These are phyloP conservation scores for Thyatira batis DNA, from an alignment of 2,888 invertebrate genomes.

Conservation along the genomic window DNA sequence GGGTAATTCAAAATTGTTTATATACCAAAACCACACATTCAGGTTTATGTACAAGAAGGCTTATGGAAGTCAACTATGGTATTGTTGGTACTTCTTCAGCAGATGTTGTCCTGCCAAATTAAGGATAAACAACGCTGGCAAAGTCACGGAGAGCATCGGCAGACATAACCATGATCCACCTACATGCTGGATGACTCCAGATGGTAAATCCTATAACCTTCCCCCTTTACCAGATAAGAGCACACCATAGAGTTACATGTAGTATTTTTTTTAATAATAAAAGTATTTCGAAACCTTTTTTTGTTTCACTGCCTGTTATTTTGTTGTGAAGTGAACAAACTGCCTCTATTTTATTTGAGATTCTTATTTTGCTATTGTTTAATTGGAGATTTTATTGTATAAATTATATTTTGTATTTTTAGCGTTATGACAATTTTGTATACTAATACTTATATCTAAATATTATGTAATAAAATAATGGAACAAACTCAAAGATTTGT, in stretches of 20 bases:
- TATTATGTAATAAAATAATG: not conserved
- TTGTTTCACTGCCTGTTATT: constrained; percentile 31
- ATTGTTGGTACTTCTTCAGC: constrained; percentile 79
- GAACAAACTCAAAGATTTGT: constrained; percentile 1
- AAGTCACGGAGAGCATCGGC: constrained; percentile 75
- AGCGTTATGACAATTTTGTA: constrained; percentile 20
- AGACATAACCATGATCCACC: constrained; percentile 76
- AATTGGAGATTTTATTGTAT: constrained; percentile 21
- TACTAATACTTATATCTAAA: not conserved
- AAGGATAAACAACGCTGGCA: constrained; percentile 71
- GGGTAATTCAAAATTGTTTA: constrained; percentile 76
- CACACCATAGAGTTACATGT: constrained; percentile 31
- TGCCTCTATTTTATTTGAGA: constrained; percentile 49
- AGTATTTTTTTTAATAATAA: constrained; percentile 31
- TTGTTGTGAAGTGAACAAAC: constrained; percentile 39
- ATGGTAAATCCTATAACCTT: constrained; percentile 72
- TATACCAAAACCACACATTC: constrained; percentile 78
- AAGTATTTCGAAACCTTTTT: constrained; percentile 42
- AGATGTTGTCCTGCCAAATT: constrained; percentile 75
- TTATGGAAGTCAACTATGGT: constrained; percentile 78
- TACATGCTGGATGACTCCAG: constrained; percentile 78
- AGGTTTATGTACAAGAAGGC: constrained; percentile 79
- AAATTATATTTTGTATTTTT: constrained; percentile 22
- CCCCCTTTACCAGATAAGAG: constrained; percentile 65
- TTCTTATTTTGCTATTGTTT: constrained; percentile 31